A percentile compares a stretch with the other conserved stretches of the same genome.
Conservation (phyloP, 2,888 invertebrate genomes). For the Pegoplata infirma region DNA sequence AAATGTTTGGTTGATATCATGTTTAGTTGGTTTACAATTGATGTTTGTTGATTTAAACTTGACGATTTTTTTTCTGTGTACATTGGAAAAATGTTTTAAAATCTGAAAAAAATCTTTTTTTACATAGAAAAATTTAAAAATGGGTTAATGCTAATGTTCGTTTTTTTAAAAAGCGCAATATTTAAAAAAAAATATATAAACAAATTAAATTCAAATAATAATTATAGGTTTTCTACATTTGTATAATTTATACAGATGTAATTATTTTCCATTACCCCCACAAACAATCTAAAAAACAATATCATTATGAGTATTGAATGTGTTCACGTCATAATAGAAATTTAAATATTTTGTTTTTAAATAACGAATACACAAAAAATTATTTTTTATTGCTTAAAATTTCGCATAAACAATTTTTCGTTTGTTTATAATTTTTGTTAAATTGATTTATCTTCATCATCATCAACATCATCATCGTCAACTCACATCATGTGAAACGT, state of each 20-base stretch:
- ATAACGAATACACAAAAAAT: not conserved
- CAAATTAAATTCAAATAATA: not conserved
- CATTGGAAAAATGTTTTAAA: too few species aligned
- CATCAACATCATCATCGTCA: not conserved
- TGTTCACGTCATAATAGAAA: not conserved
- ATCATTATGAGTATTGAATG: not conserved
- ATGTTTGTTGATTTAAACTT: too few species aligned
- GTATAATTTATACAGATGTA: not conserved
- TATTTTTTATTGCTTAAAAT: not conserved
- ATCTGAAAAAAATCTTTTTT: too few species aligned
- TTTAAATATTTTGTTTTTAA: not conserved
- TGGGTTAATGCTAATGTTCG: too few species aligned
- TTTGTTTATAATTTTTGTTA: not conserved
- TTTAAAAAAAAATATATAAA: too few species aligned
- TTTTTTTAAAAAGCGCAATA: not conserved
- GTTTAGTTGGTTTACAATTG: too few species aligned
- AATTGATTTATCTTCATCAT: not conserved
- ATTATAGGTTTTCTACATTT: not conserved
- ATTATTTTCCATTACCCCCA: not conserved
- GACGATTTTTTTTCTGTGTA: too few species aligned
- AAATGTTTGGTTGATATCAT: too few species aligned
- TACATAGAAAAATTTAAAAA: too few species aligned
- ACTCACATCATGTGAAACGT: not conserved
- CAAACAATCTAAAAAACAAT: not conserved
- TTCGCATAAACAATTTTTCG: not conserved